These are phyloP conservation scores for Anoura caudifer DNA, from an alignment of 2,113 vertebrate species.

Conservation along the genomic window DNA sequence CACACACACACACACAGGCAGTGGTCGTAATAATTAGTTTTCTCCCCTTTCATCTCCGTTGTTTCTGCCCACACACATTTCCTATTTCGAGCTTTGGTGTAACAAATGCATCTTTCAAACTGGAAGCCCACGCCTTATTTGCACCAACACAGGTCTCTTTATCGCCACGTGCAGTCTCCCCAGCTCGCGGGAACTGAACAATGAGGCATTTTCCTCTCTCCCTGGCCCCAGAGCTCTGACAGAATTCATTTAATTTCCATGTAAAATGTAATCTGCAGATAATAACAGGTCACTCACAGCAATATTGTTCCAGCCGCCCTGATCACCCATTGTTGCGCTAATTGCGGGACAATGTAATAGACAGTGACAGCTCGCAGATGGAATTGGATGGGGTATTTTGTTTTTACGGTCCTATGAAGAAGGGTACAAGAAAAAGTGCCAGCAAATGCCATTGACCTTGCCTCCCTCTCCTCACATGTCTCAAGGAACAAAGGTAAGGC, in stretches of 20 bases:
- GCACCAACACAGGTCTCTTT: slow-evolving; percentile 50
- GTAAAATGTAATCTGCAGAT: slow-evolving; percentile 69
- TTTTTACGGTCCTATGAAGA: slow-evolving; percentile 42
- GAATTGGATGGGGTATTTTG: slow-evolving; percentile 65
- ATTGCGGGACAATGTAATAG: slow-evolving; percentile 66
- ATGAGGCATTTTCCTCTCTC: slow-evolving; percentile 55
- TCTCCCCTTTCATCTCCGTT: slow-evolving; percentile 61
- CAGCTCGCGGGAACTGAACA: slow-evolving; percentile 36
- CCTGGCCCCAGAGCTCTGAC: slow-evolving; percentile 4
- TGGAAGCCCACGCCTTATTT: slow-evolving; percentile 44
- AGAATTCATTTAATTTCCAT: slow-evolving; percentile 72
- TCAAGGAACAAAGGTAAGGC: not conserved
- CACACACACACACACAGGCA: not conserved
- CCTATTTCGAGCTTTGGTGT: slow-evolving; percentile 39
- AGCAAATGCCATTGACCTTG: not conserved
- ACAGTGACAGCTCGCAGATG: slow-evolving; percentile 9
- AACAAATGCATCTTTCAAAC: slow-evolving; percentile 58
- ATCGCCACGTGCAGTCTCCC: slow-evolving; percentile 54
- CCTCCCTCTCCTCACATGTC: not conserved
- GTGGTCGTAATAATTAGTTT: slow-evolving; percentile 43
- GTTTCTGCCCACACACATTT: slow-evolving; percentile 60
- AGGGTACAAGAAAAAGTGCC: not conserved
- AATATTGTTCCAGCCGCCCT: slow-evolving; percentile 66
- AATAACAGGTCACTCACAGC: slow-evolving; percentile 79
- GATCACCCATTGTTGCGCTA: slow-evolving; percentile 74